A percentile compares a stretch with the other conserved stretches of the same genome.
Conservation (phyloP, 2,888 invertebrate species). For the Ditula angustiorana region DNA sequence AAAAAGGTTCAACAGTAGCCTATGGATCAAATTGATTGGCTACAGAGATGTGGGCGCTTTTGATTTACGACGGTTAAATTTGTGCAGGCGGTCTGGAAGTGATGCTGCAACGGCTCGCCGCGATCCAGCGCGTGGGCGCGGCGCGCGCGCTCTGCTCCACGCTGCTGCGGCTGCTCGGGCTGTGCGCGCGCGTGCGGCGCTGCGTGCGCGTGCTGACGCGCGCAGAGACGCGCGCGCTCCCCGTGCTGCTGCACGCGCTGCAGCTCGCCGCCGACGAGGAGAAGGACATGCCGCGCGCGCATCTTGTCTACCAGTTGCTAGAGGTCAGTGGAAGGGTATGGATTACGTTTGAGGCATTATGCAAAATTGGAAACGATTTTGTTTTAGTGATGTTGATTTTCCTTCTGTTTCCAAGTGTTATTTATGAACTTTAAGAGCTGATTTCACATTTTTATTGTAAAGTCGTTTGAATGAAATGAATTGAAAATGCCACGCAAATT, state of each 20-base stretch:
- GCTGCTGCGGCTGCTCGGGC: constrained; percentile 93
- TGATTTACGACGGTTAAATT: no score
- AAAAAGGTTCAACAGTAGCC: no score
- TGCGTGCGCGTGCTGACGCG: constrained; percentile 96
- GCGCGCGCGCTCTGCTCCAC: constrained; percentile 96
- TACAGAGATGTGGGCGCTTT: no score
- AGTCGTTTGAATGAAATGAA: no score
- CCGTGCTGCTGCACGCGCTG: constrained; percentile 93
- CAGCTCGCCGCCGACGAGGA: constrained; percentile 87
- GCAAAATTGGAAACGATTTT: no score
- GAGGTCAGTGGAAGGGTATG: constrained; percentile 88
- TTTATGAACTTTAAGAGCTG: no score
- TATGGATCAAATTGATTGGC: no score
- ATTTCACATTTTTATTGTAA: no score
- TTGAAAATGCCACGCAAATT: no score
- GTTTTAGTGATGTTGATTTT: no score
- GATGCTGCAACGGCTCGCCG: constrained; percentile 93
- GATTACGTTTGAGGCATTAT: no score
- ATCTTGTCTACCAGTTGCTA: constrained; percentile 95
- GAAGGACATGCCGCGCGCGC: constrained; percentile 88
- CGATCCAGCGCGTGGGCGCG: constrained; percentile 93
- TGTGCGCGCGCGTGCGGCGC: constrained; percentile 95
- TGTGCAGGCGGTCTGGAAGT: constrained; percentile 88
- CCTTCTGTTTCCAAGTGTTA: no score
- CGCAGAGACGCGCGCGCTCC: constrained; percentile 93